Percentiles rank a stretch among this genome's conserved stretches.
Evolutionary conservation across 2,888 invertebrate genomes (phyloP).

Genomic region (Ornithoptera alexandrae): DNA sequence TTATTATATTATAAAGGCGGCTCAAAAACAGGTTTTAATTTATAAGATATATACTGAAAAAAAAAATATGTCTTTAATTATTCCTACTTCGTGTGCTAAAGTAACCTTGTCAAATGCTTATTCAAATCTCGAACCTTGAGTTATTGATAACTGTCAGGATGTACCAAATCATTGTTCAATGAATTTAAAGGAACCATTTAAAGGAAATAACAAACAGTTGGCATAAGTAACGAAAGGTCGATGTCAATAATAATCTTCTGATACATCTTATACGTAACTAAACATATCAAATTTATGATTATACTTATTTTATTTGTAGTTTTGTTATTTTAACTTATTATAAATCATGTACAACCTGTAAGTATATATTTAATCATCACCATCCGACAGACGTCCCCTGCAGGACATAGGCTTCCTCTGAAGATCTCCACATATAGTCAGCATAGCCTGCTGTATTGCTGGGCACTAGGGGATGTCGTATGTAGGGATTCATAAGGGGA

Average conservation of each 20-base stretch:
- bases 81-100: slow-evolving; percentile 40
- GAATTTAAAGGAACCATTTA: slow-evolving; percentile 30
- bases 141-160: slow-evolving; percentile 68
- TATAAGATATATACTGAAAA: not conserved
- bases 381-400: no score
- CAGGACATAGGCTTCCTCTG: no score
- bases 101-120: slow-evolving; percentile 64
- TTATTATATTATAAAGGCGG: not conserved
- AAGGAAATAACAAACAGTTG: slow-evolving; percentile 25
- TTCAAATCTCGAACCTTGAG: slow-evolving; percentile 61
- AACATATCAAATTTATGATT: not conserved
- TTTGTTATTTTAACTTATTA: not conserved
- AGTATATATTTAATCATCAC: no score
- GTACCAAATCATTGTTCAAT: slow-evolving; percentile 59
- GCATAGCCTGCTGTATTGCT: no score
- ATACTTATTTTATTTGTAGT: not conserved
- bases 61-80: not conserved
- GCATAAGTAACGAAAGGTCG: slow-evolving; percentile 22
- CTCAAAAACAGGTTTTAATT: not conserved
- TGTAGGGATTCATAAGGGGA: no score
- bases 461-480: no score
- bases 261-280: not conserved
- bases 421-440: no score
- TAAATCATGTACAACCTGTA: no score
- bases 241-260: slow-evolving; percentile 11